phyloP scores from a whole-genome alignment of 2,888 invertebrate genomes.

The Trisateles emortualis region DNA sequence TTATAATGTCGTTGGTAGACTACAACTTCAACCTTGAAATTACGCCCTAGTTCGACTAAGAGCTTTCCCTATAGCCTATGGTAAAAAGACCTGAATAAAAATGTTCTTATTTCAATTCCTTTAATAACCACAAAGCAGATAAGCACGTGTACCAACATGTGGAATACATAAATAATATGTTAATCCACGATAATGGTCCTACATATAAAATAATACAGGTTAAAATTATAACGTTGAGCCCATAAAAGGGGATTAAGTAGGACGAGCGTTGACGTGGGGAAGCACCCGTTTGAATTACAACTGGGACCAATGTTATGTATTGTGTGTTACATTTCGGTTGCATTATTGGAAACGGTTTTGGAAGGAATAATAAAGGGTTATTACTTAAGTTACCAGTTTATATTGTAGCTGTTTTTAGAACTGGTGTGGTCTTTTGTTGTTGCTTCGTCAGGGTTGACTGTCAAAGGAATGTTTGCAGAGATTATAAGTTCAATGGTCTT shows the following conservation, averaged over 20 bases:
- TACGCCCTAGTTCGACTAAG: no score
- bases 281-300: constrained; percentile 43
- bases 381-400: constrained; percentile 39
- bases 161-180: constrained; percentile 67
- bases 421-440: background rate
- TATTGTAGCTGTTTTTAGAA: constrained; percentile 28
- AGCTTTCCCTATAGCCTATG: no score
- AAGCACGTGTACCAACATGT: constrained; percentile 53
- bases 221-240: constrained; percentile 71
- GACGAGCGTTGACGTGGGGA: constrained; percentile 66
- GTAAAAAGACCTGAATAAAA: background rate
- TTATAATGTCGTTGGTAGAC: no score
- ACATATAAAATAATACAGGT: constrained; percentile 76
- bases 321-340: constrained; percentile 38
- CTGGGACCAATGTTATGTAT: constrained; percentile 28
- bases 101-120: constrained; percentile 33
- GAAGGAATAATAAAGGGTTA: constrained; percentile 57
- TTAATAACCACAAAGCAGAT: constrained; percentile 39
- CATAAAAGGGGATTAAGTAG: constrained; percentile 73
- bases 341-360: constrained; percentile 50
- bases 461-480: no score
- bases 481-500: no score
- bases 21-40: no score
- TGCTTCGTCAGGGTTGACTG: background rate
- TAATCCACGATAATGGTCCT: constrained; percentile 69